Evolutionary conservation across 2,113 vertebrate species (phyloP).

Genomic region (Neodontobutis hainanensis): DNA sequence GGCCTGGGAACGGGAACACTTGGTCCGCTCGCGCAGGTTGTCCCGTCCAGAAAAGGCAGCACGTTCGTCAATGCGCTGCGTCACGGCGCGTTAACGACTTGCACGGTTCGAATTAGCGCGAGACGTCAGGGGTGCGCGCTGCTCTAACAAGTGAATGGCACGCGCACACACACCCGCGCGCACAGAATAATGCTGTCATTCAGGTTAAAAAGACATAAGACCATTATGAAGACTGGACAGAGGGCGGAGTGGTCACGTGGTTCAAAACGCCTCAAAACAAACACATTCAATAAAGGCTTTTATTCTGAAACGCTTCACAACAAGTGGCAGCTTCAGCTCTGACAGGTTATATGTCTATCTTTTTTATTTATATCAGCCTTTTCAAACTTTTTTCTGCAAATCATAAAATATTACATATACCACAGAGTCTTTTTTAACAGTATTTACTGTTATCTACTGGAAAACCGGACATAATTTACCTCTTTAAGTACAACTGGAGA

Average conservation of each 20-base stretch:
- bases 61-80: conserved; percentile 65
- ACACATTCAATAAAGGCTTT: conserved; percentile 2
- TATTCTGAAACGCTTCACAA: neutral
- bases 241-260: conserved; percentile 3
- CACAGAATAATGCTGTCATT: conserved; percentile 7
- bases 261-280: neutral
- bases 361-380: too few species aligned
- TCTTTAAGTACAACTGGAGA: too few species aligned
- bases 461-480: too few species aligned
- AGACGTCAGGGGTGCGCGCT: conserved; percentile 5
- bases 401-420: too few species aligned
- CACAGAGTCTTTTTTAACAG: too few species aligned
- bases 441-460: too few species aligned
- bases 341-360: too few species aligned
- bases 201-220: conserved; percentile 6
- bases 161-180: conserved; percentile 1
- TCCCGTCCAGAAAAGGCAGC: conserved; percentile 40
- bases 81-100: conserved; percentile 65
- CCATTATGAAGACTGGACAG: conserved; percentile 1
- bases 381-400: too few species aligned
- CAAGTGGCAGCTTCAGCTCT: neutral
- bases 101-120: conserved; percentile 61
- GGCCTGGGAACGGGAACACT: conserved; percentile 70
- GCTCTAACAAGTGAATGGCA: conserved; percentile 8
- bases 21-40: conserved; percentile 57